Conservation (phyloP, 2,888 invertebrate species). For the Lithophane ornitopus region DNA sequence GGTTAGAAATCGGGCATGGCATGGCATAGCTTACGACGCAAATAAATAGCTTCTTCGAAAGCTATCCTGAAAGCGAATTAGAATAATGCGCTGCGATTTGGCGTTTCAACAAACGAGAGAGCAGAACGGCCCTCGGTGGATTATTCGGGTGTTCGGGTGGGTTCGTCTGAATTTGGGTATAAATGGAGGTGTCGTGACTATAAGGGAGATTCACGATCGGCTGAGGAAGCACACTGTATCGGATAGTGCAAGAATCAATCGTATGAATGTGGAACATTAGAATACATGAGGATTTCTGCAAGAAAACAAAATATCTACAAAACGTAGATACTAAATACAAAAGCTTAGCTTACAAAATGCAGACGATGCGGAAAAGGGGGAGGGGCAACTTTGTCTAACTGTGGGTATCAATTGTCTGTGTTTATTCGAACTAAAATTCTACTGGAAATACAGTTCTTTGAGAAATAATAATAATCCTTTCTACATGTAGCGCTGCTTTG, state of each 20-base stretch:
- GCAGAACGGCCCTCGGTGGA: slow-evolving; percentile 88
- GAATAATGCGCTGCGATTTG: slow-evolving; percentile 90
- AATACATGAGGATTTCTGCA: slow-evolving; percentile 50
- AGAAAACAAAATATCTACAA: slow-evolving; percentile 53
- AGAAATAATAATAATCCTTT: slow-evolving; percentile 44
- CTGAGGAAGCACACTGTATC: slow-evolving; percentile 72
- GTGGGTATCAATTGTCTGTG: slow-evolving; percentile 58
- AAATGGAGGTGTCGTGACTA: slow-evolving; percentile 86
- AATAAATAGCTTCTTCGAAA: slow-evolving; percentile 90
- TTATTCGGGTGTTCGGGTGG: slow-evolving; percentile 85
- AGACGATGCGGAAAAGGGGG: slow-evolving; percentile 51
- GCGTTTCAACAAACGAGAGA: slow-evolving; percentile 89
- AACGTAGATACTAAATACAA: slow-evolving; percentile 48
- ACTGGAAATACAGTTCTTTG: slow-evolving; percentile 20
- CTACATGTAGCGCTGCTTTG: slow-evolving; percentile 24
- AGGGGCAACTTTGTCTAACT: slow-evolving; percentile 53
- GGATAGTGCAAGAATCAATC: slow-evolving; percentile 71
- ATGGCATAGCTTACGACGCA: slow-evolving; percentile 84
- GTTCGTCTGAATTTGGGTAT: slow-evolving; percentile 86
- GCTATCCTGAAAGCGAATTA: slow-evolving; percentile 89
- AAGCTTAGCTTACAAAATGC: slow-evolving; percentile 50
- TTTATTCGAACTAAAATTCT: slow-evolving; percentile 50
- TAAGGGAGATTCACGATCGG: slow-evolving; percentile 72
- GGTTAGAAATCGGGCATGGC: slow-evolving; percentile 70
- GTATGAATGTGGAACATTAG: slow-evolving; percentile 57